Conservation (phyloP, 2,888 invertebrate genomes). For the Drosophila merina region DNA sequence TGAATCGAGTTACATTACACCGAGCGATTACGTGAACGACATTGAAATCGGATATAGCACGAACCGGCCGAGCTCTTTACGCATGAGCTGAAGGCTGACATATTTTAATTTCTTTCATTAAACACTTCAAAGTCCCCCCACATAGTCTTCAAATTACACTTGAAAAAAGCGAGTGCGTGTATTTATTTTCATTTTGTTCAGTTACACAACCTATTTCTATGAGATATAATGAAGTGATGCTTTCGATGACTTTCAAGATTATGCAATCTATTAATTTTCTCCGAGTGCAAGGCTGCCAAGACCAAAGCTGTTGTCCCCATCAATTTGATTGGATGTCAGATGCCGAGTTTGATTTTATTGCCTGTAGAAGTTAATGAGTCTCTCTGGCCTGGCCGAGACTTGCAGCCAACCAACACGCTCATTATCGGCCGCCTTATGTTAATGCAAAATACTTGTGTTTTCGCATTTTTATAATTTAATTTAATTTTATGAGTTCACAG, state of each 20-base stretch:
- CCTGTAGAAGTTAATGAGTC: constrained; percentile 37
- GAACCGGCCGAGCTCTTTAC: constrained; percentile 37
- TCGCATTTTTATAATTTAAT: constrained; percentile 41
- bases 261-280: neutral
- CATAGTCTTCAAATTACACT: neutral
- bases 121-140: constrained; percentile 39
- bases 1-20: constrained; percentile 34
- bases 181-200: neutral
- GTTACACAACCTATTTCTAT: neutral
- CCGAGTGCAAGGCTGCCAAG: neutral
- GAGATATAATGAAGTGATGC: neutral
- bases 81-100: constrained; percentile 49
- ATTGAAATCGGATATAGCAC: constrained; percentile 56
- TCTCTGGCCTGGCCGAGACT: neutral
- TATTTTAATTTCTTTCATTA: constrained; percentile 44
- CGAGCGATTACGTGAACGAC: constrained; percentile 63
- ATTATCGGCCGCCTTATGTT: constrained; percentile 42
- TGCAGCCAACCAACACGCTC: constrained; percentile 22
- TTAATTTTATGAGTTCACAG: constrained; percentile 35
- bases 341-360: constrained; percentile 42
- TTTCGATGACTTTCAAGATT: neutral
- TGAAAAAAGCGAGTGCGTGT: neutral
- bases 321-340: constrained; percentile 44
- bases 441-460: constrained; percentile 42
- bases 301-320: constrained; percentile 32